phyloP scores from a whole-genome alignment of 2,113 vertebrate species.

The Reinhardtius hippoglossoides region DNA sequence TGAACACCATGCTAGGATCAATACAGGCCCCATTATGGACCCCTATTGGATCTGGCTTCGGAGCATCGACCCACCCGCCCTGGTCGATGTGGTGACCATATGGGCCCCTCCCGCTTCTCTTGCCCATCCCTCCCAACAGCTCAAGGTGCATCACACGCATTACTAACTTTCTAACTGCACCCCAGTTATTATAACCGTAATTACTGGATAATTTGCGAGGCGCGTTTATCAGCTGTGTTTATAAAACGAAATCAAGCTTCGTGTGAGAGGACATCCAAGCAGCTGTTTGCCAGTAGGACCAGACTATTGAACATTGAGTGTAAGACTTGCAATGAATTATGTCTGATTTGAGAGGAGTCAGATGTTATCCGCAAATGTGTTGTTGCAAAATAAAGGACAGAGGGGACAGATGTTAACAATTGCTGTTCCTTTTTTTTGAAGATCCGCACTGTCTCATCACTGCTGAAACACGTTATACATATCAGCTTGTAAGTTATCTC shows the following conservation, averaged over 20 bases:
- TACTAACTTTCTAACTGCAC: constrained; percentile 24
- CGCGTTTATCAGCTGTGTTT: constrained; percentile 62
- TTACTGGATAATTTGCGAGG: constrained; percentile 27
- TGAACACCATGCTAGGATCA: constrained; percentile 65
- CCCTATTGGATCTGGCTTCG: constrained; percentile 61
- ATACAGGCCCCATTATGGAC: constrained; percentile 76
- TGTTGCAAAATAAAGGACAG: constrained; percentile 41
- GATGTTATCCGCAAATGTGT: constrained; percentile 35
- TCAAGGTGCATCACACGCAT: constrained; percentile 28
- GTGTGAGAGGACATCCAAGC: constrained; percentile 51
- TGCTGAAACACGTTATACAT: constrained; percentile 39
- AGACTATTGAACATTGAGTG: constrained; percentile 41
- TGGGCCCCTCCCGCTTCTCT: neutral
- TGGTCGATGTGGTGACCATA: constrained; percentile 39
- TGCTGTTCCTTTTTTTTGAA: constrained; percentile 38
- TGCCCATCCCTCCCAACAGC: constrained; percentile 28
- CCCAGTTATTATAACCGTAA: constrained; percentile 46
- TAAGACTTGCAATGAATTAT: constrained; percentile 39
- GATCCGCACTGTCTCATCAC: constrained; percentile 43
- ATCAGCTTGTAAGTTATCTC: constrained; percentile 57
- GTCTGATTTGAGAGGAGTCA: constrained; percentile 52
- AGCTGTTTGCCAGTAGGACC: constrained; percentile 51
- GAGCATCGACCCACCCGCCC: constrained; percentile 65
- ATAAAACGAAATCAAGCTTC: constrained; percentile 47
- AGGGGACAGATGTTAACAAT: constrained; percentile 58